Base-by-base conservation (phyloP, 2,797 vertebrate species). In the Mormyrops boulengeri region DNA sequence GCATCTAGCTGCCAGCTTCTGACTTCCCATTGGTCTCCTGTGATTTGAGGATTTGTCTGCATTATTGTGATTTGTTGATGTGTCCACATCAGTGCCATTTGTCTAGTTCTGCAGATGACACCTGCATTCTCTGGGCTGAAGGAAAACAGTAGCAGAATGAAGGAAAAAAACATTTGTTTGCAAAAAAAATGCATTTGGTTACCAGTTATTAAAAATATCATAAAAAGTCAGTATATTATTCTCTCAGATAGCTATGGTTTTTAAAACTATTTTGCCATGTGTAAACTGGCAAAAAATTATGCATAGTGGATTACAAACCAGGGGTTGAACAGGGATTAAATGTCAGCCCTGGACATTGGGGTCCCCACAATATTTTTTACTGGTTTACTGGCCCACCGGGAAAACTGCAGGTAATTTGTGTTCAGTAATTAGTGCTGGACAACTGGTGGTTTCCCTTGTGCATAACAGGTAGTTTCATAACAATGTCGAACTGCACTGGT, bases 11-110 rank as follows among this genome's bases (percentile, higher is more conserved):
- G 77, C 77, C 38, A 82, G 77, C 77, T 82, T 19, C 8, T 82
- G 77, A 82, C 77, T 47, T 41, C 41, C 77, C 77, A 82, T 82
- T 82, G 77, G 77, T 82, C 77, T 82, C 77, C 77, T 44, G 77
- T 82, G 38, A n/a, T 47, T 82, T 82, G 77, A 44, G 77, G 38
- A 47, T 47, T 44, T 82, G 41, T 82, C 17, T 47, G 77, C 41
- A 47, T 38, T 73, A 73, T 30, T 73, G 66, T 73, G 66, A 73
- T 73, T 73, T 38, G 66, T 73, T 73, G 38, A 47, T 22, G 7
- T 82, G 41, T 82, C 77, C 41, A 47, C 38, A 44, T 44, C 77
- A 82, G 77, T 47, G 41, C 19, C 38, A 82, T 82, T 44, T 82
- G 41, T 82, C 41, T 82, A 47, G 19, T 82, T 82, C 17, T 47